Conservation (phyloP, 1,140 invertebrate genomes). For the Lordiphosa stackelbergi region DNA sequence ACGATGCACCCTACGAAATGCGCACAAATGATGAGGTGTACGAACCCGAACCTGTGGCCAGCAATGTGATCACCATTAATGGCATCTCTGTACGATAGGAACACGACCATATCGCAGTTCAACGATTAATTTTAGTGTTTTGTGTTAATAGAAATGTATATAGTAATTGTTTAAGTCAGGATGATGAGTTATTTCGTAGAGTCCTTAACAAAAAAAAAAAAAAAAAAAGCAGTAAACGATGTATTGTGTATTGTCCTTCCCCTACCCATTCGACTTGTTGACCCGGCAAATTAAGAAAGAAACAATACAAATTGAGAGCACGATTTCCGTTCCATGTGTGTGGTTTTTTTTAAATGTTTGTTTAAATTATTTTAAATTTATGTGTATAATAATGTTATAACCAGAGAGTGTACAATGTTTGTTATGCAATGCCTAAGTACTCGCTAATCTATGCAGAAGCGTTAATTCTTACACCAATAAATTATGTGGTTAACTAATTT, state of each 20-base stretch:
- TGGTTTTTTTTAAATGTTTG: constrained; percentile 34
- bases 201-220: constrained; percentile 14
- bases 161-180: constrained; percentile 51
- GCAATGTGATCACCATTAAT: constrained; percentile 85
- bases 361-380: constrained; percentile 59
- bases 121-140: constrained; percentile 34
- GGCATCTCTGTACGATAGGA: constrained; percentile 83
- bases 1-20: constrained; percentile 81
- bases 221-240: not conserved
- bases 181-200: constrained; percentile 37
- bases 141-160: constrained; percentile 55
- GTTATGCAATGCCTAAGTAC: constrained; percentile 68
- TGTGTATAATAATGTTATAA: constrained; percentile 29
- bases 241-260: too few relatives aligned
- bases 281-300: constrained; percentile 12
- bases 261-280: constrained; percentile 12
- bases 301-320: constrained; percentile 25
- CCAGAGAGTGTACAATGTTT: constrained; percentile 63
- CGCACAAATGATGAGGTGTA: constrained; percentile 83
- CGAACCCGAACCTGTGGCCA: constrained; percentile 82
- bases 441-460: constrained; percentile 39
- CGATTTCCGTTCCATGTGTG: constrained; percentile 33
- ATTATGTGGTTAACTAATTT: constrained; percentile 61
- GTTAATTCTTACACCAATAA: constrained; percentile 34
- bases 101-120: not conserved